Conservation (phyloP, 1,140 invertebrate genomes). For the Schlechtendalia chinensis region DNA sequence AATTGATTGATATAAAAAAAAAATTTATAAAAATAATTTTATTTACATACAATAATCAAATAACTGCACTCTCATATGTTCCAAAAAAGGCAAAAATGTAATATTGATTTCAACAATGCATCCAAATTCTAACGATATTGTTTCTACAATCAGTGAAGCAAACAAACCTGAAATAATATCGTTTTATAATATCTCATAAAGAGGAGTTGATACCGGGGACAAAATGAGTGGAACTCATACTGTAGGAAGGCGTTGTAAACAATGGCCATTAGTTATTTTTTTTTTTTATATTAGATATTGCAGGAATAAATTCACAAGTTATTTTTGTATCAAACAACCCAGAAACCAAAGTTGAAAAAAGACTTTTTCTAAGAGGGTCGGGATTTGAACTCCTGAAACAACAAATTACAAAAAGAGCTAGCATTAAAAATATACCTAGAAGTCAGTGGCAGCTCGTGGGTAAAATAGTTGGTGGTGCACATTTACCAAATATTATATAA, state of each 20-base stretch:
- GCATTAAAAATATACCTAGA: neutral
- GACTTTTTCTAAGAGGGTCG: conserved; percentile 18
- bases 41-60: conserved; percentile 32
- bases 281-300: conserved; percentile 55
- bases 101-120: conserved; percentile 54
- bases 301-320: conserved; percentile 54
- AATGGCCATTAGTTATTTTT: conserved; percentile 54
- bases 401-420: conserved; percentile 18
- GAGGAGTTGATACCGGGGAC: conserved; percentile 56
- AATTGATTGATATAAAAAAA: conserved; percentile 46
- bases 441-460: no score
- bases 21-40: neutral
- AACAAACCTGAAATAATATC: conserved; percentile 57
- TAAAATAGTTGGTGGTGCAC: no score
- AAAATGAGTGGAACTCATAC: conserved; percentile 54
- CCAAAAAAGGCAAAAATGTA: conserved; percentile 55
- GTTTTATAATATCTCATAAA: conserved; percentile 57
- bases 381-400: neutral
- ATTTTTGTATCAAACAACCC: conserved; percentile 7
- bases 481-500: no score
- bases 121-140: conserved; percentile 52
- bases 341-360: neutral
- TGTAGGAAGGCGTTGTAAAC: conserved; percentile 50
- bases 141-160: no score
- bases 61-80: neutral